Conservation (phyloP, 1,140 invertebrate species). For the Drosophila pseudoobscura region DNA sequence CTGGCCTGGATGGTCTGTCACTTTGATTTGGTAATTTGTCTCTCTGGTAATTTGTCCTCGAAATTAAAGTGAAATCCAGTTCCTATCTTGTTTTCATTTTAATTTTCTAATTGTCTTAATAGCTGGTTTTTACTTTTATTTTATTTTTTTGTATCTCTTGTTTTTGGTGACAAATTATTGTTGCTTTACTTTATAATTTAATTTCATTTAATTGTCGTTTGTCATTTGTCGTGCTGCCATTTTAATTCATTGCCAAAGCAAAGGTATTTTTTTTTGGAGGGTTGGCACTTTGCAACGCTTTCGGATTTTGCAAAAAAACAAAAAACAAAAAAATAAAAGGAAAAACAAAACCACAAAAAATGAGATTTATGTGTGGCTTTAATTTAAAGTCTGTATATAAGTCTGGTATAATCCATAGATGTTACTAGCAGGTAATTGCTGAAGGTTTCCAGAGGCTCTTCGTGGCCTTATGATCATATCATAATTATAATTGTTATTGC, state of each 20-base stretch:
- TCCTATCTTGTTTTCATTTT: conserved; percentile 33
- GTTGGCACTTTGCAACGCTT: conserved; percentile 34
- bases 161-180: background rate
- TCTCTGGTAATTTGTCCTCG: conserved; percentile 20
- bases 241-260: conserved; percentile 30
- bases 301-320: conserved; percentile 30
- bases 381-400: no score
- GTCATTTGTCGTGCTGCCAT: conserved; percentile 5
- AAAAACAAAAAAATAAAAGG: conserved; percentile 11
- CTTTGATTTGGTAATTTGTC: conserved; percentile 54
- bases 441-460: conserved; percentile 28
- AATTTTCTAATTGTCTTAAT: conserved; percentile 41
- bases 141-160: conserved; percentile 16
- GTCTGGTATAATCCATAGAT: background rate
- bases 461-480: background rate
- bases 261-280: conserved; percentile 24
- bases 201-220: conserved; percentile 28
- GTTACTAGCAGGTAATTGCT: conserved; percentile 4
- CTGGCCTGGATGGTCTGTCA: conserved; percentile 42
- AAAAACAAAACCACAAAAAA: conserved; percentile 13
- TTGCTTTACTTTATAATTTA: conserved; percentile 18
- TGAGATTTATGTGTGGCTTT: conserved; percentile 34
- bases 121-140: conserved; percentile 14
- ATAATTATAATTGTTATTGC: conserved; percentile 2
- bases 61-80: conserved; percentile 33